phyloP scores from a whole-genome alignment of 1,140 invertebrate species.

The Zaprionus nigranus region DNA sequence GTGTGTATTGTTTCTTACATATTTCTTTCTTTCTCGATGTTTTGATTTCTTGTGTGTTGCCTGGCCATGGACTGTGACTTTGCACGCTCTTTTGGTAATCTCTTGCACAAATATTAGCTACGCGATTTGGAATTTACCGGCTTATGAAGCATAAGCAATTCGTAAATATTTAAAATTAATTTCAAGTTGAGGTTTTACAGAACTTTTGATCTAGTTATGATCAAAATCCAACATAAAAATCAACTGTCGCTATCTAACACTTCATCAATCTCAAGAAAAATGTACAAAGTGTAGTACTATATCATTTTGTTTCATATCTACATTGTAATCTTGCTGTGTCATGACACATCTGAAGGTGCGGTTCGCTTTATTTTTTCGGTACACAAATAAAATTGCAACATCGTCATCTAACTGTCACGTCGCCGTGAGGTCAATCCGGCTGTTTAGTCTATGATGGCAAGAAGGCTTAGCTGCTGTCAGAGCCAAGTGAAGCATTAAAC shows the following conservation, averaged over 20 bases:
- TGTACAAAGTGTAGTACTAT: constrained; percentile 18
- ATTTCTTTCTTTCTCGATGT: constrained; percentile 51
- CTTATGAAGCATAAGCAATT: background rate
- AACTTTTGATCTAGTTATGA: background rate
- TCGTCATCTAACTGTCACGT: constrained; percentile 47
- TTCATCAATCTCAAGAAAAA: background rate
- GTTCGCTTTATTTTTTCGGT: constrained; percentile 4
- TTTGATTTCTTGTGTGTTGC: constrained; percentile 65
- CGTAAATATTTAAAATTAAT: background rate
- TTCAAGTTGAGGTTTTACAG: background rate
- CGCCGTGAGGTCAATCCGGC: constrained; percentile 39
- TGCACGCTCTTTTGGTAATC: constrained; percentile 60
- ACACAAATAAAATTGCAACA: constrained; percentile 31
- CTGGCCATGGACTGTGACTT: constrained; percentile 49
- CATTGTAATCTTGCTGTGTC: background rate
- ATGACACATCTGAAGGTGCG: constrained; percentile 37
- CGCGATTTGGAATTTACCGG: constrained; percentile 35
- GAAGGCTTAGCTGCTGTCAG: constrained; percentile 15
- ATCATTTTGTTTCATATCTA: constrained; percentile 29
- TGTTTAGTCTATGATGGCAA: constrained; percentile 19
- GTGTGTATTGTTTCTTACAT: constrained; percentile 24
- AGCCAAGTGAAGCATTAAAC: constrained; percentile 4
- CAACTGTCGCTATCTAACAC: background rate
- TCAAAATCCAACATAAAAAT: constrained; percentile 12
- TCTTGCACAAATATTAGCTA: constrained; percentile 44